phyloP scores from a whole-genome alignment of 1,140 invertebrate species.

The Pseudomyrmex flavicornis region DNA sequence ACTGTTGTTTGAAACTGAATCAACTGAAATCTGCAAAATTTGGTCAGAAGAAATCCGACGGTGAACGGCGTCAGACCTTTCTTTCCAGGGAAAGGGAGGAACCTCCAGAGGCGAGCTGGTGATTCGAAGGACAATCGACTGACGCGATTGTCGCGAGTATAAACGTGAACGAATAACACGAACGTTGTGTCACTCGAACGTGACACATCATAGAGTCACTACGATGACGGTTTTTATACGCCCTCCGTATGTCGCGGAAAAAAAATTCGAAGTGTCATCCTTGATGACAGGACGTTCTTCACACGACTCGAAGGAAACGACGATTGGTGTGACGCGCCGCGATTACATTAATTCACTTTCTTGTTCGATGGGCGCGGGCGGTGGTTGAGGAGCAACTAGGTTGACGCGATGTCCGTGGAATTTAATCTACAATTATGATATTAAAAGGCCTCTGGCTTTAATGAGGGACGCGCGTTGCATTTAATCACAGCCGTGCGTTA shows the following conservation, averaged over 20 bases:
- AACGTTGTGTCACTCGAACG: not conserved
- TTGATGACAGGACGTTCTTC: not conserved
- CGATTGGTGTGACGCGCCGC: not conserved
- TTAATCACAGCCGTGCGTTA: conserved; percentile 38
- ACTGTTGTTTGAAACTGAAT: not conserved
- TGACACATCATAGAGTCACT: conserved; percentile 24
- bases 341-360: not conserved
- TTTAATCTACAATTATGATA: conserved; percentile 60
- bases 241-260: not conserved
- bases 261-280: not conserved
- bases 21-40: not conserved
- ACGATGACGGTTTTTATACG: not conserved
- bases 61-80: not conserved
- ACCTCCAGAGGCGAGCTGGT: not conserved
- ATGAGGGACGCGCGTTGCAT: conserved; percentile 47
- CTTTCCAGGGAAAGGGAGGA: not conserved
- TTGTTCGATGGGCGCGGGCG: conserved; percentile 20
- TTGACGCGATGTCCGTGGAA: conserved; percentile 56
- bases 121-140: conserved; percentile 39
- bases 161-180: not conserved
- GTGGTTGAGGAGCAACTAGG: not conserved
- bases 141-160: not conserved
- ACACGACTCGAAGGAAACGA: not conserved
- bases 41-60: not conserved
- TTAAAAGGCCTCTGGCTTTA: conserved; percentile 32